phyloP scores from a whole-genome alignment of 2,888 invertebrate species.

The Chrysolina oricalcia region DNA sequence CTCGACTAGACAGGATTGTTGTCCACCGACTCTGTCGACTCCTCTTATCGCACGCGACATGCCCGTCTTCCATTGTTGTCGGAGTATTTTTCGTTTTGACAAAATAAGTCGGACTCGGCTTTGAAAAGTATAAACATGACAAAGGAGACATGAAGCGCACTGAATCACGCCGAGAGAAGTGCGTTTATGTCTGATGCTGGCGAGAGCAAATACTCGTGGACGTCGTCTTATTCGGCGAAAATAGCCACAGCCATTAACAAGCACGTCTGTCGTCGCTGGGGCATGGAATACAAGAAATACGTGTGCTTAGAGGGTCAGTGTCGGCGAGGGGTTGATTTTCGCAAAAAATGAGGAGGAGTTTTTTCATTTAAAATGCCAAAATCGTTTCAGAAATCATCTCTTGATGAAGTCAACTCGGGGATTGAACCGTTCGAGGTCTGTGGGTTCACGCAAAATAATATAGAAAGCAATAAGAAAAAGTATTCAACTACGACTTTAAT shows the following conservation, averaged over 20 bases:
- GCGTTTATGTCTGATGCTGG: conserved; percentile 46
- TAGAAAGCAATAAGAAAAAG: too few species aligned
- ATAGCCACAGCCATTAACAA: conserved; percentile 59
- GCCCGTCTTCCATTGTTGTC: conserved; percentile 40
- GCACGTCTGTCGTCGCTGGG: conserved; percentile 52
- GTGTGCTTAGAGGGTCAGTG: conserved; percentile 35
- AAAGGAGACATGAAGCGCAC: conserved; percentile 63
- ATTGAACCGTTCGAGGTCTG: too few species aligned
- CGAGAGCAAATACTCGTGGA: conserved; percentile 47
- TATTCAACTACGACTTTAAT: too few species aligned
- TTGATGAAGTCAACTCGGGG: too few species aligned
- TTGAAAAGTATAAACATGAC: conserved; percentile 64
- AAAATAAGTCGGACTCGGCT: conserved; percentile 63
- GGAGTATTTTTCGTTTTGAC: conserved; percentile 53
- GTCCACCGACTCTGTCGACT: background rate
- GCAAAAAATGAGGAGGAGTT: background rate
- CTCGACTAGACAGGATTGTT: background rate
- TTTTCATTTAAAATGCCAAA: background rate
- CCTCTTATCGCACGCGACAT: conserved; percentile 32
- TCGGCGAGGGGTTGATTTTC: background rate
- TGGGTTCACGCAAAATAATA: too few species aligned
- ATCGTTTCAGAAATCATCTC: background rate
- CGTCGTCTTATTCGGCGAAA: conserved; percentile 55
- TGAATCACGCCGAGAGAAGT: conserved; percentile 62
- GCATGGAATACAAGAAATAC: conserved; percentile 44